Percentiles rank a stretch among this genome's conserved stretches.
Conservation (phyloP, 2,888 invertebrate genomes). For the Rhingia rostrata region DNA sequence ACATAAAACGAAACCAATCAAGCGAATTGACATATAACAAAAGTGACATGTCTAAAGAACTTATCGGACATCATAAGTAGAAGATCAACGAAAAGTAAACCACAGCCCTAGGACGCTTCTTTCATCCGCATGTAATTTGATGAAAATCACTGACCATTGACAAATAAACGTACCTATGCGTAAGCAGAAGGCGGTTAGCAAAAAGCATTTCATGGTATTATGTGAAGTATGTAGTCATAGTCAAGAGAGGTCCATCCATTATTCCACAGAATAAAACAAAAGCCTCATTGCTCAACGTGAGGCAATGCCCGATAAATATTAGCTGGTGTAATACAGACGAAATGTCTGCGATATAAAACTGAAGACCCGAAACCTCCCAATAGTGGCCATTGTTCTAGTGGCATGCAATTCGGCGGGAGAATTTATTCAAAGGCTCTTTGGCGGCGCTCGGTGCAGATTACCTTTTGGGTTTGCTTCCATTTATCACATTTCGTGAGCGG, state of each 20-base stretch:
- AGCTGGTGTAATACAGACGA: slow-evolving; percentile 69
- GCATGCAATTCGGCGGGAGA: slow-evolving; percentile 50
- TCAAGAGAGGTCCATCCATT: slow-evolving; percentile 38
- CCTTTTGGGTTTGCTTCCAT: slow-evolving; percentile 51
- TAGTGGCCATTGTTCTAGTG: slow-evolving; percentile 52
- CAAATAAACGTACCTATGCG: not conserved
- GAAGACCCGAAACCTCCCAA: slow-evolving; percentile 58
- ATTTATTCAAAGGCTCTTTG: slow-evolving; percentile 57
- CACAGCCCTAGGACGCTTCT: slow-evolving; percentile 23
- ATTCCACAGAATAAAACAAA: slow-evolving; percentile 56
- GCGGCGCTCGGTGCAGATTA: slow-evolving; percentile 41
- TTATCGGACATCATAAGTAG: not conserved
- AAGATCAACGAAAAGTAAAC: slow-evolving; percentile 2
- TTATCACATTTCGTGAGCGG: slow-evolving; percentile 50
- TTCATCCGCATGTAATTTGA: slow-evolving; percentile 28
- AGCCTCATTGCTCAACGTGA: slow-evolving; percentile 51
- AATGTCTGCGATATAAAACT: slow-evolving; percentile 64
- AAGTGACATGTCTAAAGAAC: not conserved
- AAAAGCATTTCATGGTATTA: not conserved
- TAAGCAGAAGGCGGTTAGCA: not conserved
- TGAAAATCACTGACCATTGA: slow-evolving; percentile 17
- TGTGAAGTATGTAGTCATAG: not conserved
- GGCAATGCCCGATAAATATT: slow-evolving; percentile 49
- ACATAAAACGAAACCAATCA: too few species aligned
- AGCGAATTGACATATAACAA: not conserved